A percentile compares a stretch with the other conserved stretches of the same genome.
phyloP scores from a whole-genome alignment of 2,113 vertebrate species.

The Daubentonia madagascariensis region DNA sequence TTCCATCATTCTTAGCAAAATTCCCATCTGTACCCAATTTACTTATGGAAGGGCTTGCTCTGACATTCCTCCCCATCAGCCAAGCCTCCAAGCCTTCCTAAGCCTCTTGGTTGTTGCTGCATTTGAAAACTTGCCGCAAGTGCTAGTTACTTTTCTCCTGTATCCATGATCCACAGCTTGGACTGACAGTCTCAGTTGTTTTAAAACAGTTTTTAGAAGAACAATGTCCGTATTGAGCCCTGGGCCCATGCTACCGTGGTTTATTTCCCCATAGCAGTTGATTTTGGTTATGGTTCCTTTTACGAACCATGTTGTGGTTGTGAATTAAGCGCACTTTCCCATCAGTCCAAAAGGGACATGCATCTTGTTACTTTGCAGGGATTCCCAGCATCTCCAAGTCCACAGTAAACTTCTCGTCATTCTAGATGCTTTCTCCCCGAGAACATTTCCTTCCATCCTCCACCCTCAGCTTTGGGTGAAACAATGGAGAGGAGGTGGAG shows the following conservation, averaged over 20 bases:
- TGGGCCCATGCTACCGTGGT: no score
- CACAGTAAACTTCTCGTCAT: rapidly evolving
- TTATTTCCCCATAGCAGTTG: rapidly evolving
- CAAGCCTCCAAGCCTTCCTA: neutral
- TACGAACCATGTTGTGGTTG: neutral
- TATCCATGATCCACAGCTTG: rapidly evolving
- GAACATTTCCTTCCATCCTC: neutral
- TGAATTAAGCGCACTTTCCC: no score
- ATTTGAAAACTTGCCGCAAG: rapidly evolving
- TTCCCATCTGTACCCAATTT: neutral
- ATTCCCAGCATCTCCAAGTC: neutral
- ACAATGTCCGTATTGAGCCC: rapidly evolving
- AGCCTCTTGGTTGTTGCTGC: neutral
- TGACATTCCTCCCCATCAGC: rapidly evolving
- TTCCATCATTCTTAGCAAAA: neutral
- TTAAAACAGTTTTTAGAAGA: neutral
- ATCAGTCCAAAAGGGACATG: rapidly evolving
- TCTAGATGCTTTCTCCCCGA: neutral
- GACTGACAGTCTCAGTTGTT: rapidly evolving
- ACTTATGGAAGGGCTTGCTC: neutral
- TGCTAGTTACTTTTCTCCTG: rapidly evolving
- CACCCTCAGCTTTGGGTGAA: neutral
- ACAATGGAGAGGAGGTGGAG: neutral
- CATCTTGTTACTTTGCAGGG: neutral
- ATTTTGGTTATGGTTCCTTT: neutral